Conservation (phyloP, 2,888 invertebrate genomes). For the Epirrhoe alternata region DNA sequence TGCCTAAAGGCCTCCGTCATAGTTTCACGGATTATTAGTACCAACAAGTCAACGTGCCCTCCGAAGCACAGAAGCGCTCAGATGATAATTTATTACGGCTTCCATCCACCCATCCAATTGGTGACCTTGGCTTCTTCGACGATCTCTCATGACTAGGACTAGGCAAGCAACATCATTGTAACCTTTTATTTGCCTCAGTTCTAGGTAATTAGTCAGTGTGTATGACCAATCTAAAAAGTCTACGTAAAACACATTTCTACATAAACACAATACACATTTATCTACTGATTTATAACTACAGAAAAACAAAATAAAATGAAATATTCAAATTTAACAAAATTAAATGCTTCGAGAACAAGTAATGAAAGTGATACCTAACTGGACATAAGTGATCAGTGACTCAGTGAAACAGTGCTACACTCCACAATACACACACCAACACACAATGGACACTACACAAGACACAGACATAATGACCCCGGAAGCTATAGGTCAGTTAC, state of each 20-base stretch:
- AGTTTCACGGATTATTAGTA: too few relatives aligned
- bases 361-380: constrained; percentile 18
- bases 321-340: constrained; percentile 18
- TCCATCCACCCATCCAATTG: too few relatives aligned
- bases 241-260: constrained; percentile 2
- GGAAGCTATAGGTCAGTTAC: constrained; percentile 80
- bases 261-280: constrained; percentile 6
- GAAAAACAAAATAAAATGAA: constrained; percentile 11
- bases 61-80: too few relatives aligned
- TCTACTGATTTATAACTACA: neutral
- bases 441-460: constrained; percentile 69
- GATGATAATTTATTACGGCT: too few relatives aligned
- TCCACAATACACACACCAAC: constrained; percentile 47
- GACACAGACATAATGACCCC: constrained; percentile 70
- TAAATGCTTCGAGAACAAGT: constrained; percentile 26
- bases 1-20: too few relatives aligned
- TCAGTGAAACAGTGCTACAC: constrained; percentile 36
- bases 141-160: too few relatives aligned
- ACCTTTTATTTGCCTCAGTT: too few relatives aligned
- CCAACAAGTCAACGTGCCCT: too few relatives aligned
- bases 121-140: too few relatives aligned
- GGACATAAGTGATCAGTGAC: constrained; percentile 31
- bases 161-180: too few relatives aligned
- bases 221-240: neutral
- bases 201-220: too few relatives aligned